These are phyloP conservation scores for Euschistus heros DNA, from an alignment of 1,140 invertebrate species.

Conservation along the genomic window DNA sequence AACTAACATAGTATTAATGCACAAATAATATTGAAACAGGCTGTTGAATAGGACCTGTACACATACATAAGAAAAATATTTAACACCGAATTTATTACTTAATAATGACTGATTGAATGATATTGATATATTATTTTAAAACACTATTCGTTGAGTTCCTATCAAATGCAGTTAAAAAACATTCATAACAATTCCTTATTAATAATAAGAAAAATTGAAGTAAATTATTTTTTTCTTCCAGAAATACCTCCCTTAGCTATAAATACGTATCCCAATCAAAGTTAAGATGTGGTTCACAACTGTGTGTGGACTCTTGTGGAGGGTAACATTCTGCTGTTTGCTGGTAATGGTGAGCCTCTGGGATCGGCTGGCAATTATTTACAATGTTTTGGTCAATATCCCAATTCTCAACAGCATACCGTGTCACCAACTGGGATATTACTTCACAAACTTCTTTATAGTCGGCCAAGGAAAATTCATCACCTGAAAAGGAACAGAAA, in stretches of 20 bases:
- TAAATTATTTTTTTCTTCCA: no score
- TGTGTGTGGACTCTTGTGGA: not conserved
- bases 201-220: no score
- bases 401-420: slow-evolving; percentile 17
- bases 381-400: not conserved
- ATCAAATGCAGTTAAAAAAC: no score
- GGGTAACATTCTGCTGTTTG: not conserved
- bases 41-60: no score
- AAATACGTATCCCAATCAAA: slow-evolving; percentile 16
- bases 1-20: no score
- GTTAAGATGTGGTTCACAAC: slow-evolving; percentile 4
- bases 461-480: slow-evolving; percentile 25
- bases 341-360: not conserved
- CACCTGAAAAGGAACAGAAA: slow-evolving; percentile 8
- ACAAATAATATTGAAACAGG: no score
- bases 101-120: no score
- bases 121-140: no score
- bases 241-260: not conserved
- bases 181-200: no score
- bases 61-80: no score
- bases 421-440: slow-evolving; percentile 20
- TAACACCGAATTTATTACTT: no score
- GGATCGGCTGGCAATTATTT: not conserved
- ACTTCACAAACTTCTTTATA: slow-evolving; percentile 25
- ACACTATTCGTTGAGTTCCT: no score